These are phyloP conservation scores for Manis javanica DNA, from an alignment of 2,797 vertebrate species.

Conservation along the genomic window DNA sequence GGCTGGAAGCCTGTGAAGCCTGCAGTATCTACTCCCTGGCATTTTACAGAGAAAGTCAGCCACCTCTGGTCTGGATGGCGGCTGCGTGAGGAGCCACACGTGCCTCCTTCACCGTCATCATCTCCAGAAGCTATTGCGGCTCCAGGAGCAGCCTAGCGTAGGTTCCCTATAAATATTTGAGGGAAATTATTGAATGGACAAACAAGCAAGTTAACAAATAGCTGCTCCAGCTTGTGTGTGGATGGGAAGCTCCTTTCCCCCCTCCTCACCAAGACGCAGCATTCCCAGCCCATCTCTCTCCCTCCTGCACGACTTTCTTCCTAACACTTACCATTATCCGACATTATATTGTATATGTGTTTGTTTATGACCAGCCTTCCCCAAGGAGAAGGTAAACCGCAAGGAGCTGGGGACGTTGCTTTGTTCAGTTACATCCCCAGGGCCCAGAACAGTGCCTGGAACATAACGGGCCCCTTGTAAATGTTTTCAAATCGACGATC, in stretches of 20 bases:
- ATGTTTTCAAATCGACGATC: too few relatives aligned
- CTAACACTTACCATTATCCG: background rate
- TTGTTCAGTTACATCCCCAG: background rate
- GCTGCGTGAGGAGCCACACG: accelerated
- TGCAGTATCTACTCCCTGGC: background rate
- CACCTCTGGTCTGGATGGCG: background rate
- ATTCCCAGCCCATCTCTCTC: accelerated
- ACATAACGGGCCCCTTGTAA: background rate
- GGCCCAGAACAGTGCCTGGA: background rate
- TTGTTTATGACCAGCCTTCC: background rate
- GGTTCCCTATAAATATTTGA: background rate
- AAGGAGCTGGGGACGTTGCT: background rate
- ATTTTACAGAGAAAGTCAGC: background rate
- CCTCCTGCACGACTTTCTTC: background rate
- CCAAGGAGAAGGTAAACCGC: background rate
- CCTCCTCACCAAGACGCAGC: background rate
- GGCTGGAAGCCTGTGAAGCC: background rate
- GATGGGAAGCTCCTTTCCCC: too few relatives aligned
- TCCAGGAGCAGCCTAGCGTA: accelerated
- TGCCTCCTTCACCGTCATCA: background rate
- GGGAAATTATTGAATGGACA: background rate
- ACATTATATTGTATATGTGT: accelerated
- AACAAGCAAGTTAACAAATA: background rate
- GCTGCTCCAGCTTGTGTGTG: background rate
- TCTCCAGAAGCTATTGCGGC: too few relatives aligned